These are phyloP conservation scores for Polypterus bichir DNA, from an alignment of 2,113 vertebrate genomes.

Conservation along the genomic window DNA sequence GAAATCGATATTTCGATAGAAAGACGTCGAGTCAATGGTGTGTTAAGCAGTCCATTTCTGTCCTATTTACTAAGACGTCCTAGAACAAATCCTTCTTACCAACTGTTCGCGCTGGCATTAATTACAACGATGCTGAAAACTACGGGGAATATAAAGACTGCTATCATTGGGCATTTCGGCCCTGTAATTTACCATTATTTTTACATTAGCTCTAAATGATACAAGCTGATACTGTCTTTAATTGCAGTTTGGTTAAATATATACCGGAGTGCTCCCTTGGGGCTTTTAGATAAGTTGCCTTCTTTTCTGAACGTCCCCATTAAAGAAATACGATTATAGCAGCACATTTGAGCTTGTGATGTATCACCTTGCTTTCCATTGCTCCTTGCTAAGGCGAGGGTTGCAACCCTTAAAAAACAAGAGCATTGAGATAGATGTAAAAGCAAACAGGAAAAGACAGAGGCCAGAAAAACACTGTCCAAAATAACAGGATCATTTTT, in stretches of 20 bases:
- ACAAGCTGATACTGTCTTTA: conserved; percentile 98
- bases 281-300: conserved; percentile 67
- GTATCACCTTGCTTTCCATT: conserved; percentile 87
- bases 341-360: conserved; percentile 87
- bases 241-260: conserved; percentile 98
- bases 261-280: conserved; percentile 72
- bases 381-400: conserved; percentile 91
- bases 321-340: conserved; percentile 97
- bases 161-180: conserved; percentile 92
- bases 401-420: conserved; percentile 93
- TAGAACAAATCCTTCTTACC: conserved; percentile 64
- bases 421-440: conserved; percentile 96
- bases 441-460: conserved; percentile 87
- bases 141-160: conserved; percentile 81
- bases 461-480: conserved; percentile 87
- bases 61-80: conserved; percentile 58
- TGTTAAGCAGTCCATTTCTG: conserved; percentile 60
- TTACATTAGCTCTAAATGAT: conserved; percentile 99
- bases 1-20: conserved; percentile 64
- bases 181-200: conserved; percentile 99
- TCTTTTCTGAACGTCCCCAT: conserved; percentile 76
- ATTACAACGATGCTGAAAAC: conserved; percentile 78
- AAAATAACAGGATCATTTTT: conserved; percentile 83
- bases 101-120: conserved; percentile 73
- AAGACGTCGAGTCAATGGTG: conserved; percentile 58